Evolutionary conservation across 2,113 vertebrate genomes (phyloP).

Genomic region (Psephotus haematonotus): DNA sequence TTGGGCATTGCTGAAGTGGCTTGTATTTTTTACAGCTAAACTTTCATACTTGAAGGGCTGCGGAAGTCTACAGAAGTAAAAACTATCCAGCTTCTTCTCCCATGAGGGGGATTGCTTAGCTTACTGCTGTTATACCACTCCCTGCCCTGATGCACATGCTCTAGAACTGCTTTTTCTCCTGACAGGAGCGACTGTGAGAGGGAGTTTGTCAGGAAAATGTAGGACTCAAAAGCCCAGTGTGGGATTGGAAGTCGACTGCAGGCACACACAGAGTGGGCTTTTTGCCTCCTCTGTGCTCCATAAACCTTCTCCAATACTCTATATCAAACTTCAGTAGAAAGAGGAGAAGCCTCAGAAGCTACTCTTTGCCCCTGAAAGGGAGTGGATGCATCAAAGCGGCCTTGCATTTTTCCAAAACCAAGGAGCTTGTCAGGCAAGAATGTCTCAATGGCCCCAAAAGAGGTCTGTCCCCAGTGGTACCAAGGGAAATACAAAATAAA

Average conservation of each 20-base stretch:
- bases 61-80: not conserved
- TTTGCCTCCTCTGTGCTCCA: not conserved
- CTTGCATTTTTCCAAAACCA: not conserved
- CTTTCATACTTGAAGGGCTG: not conserved
- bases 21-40: slow-evolving; percentile 33
- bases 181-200: not conserved
- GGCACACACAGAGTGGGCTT: fast-evolving
- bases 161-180: not conserved
- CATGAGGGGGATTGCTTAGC: not conserved
- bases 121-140: not conserved
- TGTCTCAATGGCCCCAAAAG: not conserved
- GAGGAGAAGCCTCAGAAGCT: not conserved
- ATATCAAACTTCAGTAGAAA: not conserved
- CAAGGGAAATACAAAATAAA: not conserved
- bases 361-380: not conserved
- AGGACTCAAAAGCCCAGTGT: not conserved
- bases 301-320: not conserved
- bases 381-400: not conserved
- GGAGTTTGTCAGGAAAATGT: not conserved
- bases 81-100: not conserved
- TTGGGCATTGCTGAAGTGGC: slow-evolving; percentile 6
- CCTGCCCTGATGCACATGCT: not conserved
- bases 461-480: not conserved
- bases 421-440: not conserved
- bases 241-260: not conserved